Conservation (phyloP, 2,797 vertebrate species). For the Chaunax sp. region DNA sequence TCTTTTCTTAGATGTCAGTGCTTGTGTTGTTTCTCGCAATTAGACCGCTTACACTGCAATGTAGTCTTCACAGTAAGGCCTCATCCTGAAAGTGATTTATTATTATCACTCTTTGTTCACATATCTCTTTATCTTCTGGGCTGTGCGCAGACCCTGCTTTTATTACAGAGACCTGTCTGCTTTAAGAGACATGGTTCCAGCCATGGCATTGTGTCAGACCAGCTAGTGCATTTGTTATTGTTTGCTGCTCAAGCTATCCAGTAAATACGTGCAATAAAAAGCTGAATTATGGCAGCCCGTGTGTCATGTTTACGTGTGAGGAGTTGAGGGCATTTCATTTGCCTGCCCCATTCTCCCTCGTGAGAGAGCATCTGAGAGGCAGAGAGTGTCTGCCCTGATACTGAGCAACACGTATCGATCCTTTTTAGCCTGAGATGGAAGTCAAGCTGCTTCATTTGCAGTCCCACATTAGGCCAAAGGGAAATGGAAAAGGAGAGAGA, state of each 20-base stretch:
- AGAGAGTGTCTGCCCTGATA: conserved; percentile 71
- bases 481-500: conserved; percentile 49
- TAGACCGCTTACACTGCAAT: conserved; percentile 52
- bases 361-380: conserved; percentile 53
- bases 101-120: conserved; percentile 57
- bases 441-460: conserved; percentile 82
- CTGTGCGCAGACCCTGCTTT: conserved; percentile 42
- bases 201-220: conserved; percentile 54
- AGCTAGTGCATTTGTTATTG: conserved; percentile 66
- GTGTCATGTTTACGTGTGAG: conserved; percentile 58
- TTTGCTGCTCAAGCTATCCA: conserved; percentile 66
- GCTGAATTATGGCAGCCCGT: conserved; percentile 62
- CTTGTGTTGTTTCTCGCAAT: conserved; percentile 71
- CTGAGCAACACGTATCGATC: conserved; percentile 82
- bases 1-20: conserved; percentile 50
- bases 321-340: conserved; percentile 68
- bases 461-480: conserved; percentile 70
- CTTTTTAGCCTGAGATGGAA: conserved; percentile 76
- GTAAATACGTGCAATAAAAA: conserved; percentile 74
- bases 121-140: conserved; percentile 53
- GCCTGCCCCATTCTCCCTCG: conserved; percentile 49
- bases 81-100: conserved; percentile 60
- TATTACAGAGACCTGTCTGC: conserved; percentile 60
- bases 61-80: conserved; percentile 47
- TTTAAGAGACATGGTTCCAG: conserved; percentile 57